These are phyloP conservation scores for Caenorhabditis imperialis DNA, from an alignment of 2,888 invertebrate species.

Conservation along the genomic window DNA sequence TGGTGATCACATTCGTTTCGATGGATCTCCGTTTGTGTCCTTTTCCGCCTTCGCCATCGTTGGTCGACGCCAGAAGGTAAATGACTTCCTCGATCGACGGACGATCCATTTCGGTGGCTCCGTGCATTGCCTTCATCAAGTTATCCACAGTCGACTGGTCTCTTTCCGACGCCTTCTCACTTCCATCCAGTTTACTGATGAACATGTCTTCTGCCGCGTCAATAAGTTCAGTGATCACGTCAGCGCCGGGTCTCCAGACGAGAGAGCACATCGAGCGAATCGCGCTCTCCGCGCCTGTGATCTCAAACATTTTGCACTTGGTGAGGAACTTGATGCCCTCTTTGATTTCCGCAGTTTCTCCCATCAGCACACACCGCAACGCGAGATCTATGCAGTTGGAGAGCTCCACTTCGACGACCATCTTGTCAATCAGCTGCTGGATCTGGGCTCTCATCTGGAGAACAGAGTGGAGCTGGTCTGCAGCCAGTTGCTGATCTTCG, in stretches of 20 bases:
- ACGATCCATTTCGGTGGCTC: conserved; percentile 50
- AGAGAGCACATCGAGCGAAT: conserved; percentile 62
- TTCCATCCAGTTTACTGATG: conserved; percentile 53
- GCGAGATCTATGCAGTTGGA: conserved; percentile 48
- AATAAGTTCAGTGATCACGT: conserved; percentile 53
- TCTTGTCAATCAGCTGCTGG: conserved; percentile 34
- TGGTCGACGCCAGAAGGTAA: conserved; percentile 33
- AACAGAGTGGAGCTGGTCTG: background rate
- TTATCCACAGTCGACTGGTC: conserved; percentile 54
- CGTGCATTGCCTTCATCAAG: conserved; percentile 52
- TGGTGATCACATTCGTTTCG: conserved; percentile 11
- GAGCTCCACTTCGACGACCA: conserved; percentile 56
- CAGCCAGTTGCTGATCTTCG: conserved; percentile 8
- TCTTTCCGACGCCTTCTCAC: conserved; percentile 25
- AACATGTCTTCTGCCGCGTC: conserved; percentile 60
- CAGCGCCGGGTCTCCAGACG: conserved; percentile 62
- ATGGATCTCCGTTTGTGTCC: conserved; percentile 32
- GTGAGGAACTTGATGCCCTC: conserved; percentile 91
- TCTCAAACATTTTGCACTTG: conserved; percentile 80
- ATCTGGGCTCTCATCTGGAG: conserved; percentile 24
- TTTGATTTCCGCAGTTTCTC: conserved; percentile 62
- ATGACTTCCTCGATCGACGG: conserved; percentile 61
- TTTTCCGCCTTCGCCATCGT: conserved; percentile 2
- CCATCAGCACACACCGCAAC: conserved; percentile 56
- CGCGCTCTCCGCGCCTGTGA: conserved; percentile 58